Evolutionary conservation across 1,140 invertebrate species (phyloP), one percentile per base, ranked within the genome.

Genomic region (Aphelinus atriplicis): DNA sequence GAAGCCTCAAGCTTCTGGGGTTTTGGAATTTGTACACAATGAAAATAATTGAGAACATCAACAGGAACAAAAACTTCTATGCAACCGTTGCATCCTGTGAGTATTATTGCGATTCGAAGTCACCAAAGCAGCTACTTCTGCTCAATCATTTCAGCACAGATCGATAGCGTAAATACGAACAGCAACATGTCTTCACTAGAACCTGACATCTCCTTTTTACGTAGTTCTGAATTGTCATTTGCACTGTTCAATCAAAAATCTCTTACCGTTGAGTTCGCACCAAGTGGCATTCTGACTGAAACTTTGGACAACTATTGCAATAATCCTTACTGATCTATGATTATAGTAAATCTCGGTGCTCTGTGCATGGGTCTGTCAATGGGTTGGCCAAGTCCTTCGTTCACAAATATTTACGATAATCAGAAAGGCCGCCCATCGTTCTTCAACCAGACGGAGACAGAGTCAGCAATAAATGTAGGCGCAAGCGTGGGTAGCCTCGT

Each of bases 291-390:
- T 26, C 26, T 26, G 26, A 0, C 26, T 26, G 26, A 26, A 26
- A 26, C 26, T 26, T 26, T 26, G 26, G 26, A 26, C 26, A 26
- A 26, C 26, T 26, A 26, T 26, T 26, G 26, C 26, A 26, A 26
- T 26, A 26, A 26, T 26, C 26, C 26, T 26, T 26, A 26, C 26
- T 26, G 26, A 26, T 26, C 26, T 26, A 26, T 53, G 10, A 50
- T 56, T 66, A 3, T 53, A 81, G 80, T 81, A 9, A 79, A 77
- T 56, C 57, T 82, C 1, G 78, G 80, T 26, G 76, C 79, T 2
- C 62, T 78, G n/a, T 80, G 75, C 53, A 69, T 78, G 63, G 78
- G 80, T 43, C 46, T 79, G 62, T 78, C 77, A 3, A 26, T 79
- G 26, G 78, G 76, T 10, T 79, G 77, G 77, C 77, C 76, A 43